Evolutionary conservation across 2,888 invertebrate genomes (phyloP), one percentile per base, ranked within the genome.

Genomic region (Sialis fuliginosa): DNA sequence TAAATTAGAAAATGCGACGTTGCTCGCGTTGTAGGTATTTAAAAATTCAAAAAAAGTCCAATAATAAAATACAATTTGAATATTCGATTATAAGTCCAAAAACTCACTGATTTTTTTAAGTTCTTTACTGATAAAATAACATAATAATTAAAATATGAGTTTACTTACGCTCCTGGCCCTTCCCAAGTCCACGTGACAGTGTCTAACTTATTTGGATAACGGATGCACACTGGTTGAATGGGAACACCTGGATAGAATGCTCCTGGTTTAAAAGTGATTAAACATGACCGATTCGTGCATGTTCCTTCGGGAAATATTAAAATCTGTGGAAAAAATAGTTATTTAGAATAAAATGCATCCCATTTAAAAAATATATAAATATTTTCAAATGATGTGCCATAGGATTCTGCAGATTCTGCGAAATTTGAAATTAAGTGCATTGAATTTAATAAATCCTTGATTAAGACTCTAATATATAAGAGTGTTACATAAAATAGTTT

Each of bases 271-370:
- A 89, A 90, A 35, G 87, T 86, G 55, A 89, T 87, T 55, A 96
- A 69, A 59, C 90, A 90, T 0, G 84, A 82, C 31, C 93, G 77
- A 68, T 96, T 96, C 33, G 95, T 92, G 64, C 93, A 95, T 0
- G 96, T 96, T 43, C 95, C 96, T 64, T 96, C 95, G 0, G 95
- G 91, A 65, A 95, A 96, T 58, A 96, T 91, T 50, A 92, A 74
- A 45, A 95, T 81, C 77, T 83, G 68, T 5, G 63, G 61, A 45
- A 33, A 34, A 33, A 22, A 22, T 22, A 22, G 22, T 22, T 22
- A 22, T 22, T 22, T 22, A 22, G 22, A 22, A 22, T 22, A 22
- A 22, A 22, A 22, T 22, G 22, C 22, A 22, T 22, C 22, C 22
- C 22, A 22, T 22, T 22, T 22, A 22, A 2, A 22, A 22, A 2